These are phyloP conservation scores for Strix uralensis DNA, from an alignment of 2,113 vertebrate species.

Conservation along the genomic window DNA sequence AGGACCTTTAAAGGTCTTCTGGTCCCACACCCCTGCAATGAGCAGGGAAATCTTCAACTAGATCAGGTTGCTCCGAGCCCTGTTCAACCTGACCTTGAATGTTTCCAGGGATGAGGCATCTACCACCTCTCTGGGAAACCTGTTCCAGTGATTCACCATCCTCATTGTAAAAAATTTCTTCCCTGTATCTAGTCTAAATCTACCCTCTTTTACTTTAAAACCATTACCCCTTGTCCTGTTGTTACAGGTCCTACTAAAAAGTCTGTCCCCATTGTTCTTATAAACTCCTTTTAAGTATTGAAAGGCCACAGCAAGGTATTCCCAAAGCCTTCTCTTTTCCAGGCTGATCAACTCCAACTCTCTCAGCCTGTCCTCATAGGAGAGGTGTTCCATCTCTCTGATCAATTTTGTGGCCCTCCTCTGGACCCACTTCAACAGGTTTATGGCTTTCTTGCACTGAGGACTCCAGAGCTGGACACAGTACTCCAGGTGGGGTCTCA, in stretches of 20 bases:
- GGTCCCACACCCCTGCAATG: fast-evolving
- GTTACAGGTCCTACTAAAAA: background rate
- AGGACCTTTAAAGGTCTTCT: too few relatives aligned
- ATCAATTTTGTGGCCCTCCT: background rate
- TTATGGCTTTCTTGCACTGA: background rate
- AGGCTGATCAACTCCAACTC: background rate
- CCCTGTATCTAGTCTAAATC: background rate
- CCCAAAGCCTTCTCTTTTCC: background rate
- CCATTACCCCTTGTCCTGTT: background rate
- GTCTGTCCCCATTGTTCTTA: background rate
- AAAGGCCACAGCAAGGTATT: fast-evolving
- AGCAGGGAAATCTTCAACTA: background rate
- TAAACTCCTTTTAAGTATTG: background rate
- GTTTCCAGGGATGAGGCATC: background rate
- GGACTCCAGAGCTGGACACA: background rate
- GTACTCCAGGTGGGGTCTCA: background rate
- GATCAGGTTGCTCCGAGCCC: background rate
- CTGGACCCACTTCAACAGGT: background rate
- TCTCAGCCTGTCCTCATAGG: background rate
- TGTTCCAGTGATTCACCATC: background rate
- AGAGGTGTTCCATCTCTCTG: background rate
- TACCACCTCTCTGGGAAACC: background rate
- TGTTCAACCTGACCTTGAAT: fast-evolving
- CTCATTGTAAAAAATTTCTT: background rate
- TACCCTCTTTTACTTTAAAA: background rate